A percentile compares a stretch with the other conserved stretches of the same genome.
phyloP scores from a whole-genome alignment of 1,140 invertebrate genomes.

The Temnothorax nylanderi region DNA sequence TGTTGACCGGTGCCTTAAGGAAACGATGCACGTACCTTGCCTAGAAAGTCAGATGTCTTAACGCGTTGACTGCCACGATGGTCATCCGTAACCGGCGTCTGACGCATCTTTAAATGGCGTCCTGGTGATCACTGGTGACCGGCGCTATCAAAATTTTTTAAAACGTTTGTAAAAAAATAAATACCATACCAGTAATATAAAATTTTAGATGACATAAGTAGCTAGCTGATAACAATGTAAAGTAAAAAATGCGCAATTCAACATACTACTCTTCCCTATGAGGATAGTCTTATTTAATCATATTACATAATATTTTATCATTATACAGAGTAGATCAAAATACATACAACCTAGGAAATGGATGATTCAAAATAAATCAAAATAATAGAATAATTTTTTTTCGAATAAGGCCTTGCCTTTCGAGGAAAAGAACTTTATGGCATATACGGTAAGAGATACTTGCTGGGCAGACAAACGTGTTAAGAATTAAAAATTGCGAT shows the following conservation, averaged over 20 bases:
- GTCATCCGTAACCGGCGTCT: background rate
- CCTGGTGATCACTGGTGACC: background rate
- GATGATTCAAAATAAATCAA: no score
- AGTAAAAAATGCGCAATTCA: background rate
- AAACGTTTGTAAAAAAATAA: background rate
- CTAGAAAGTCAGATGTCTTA: background rate
- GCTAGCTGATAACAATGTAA: background rate
- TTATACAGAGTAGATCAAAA: background rate
- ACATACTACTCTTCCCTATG: background rate
- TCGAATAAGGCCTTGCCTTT: no score
- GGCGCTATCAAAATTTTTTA: background rate
- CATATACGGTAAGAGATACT: no score
- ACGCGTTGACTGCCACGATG: background rate
- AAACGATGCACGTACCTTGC: conserved; percentile 37
- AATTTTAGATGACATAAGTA: background rate
- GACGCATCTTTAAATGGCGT: background rate
- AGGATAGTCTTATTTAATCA: background rate
- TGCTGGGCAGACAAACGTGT: background rate
- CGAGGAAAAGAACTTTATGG: no score
- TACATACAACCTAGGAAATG: no score
- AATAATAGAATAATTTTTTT: no score
- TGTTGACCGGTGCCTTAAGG: conserved; percentile 44
- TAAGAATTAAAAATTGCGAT: no score
- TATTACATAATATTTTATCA: background rate
- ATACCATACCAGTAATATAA: background rate